Evolutionary conservation across 2,797 vertebrate species (phyloP).

Genomic region (Todus mexicanus): DNA sequence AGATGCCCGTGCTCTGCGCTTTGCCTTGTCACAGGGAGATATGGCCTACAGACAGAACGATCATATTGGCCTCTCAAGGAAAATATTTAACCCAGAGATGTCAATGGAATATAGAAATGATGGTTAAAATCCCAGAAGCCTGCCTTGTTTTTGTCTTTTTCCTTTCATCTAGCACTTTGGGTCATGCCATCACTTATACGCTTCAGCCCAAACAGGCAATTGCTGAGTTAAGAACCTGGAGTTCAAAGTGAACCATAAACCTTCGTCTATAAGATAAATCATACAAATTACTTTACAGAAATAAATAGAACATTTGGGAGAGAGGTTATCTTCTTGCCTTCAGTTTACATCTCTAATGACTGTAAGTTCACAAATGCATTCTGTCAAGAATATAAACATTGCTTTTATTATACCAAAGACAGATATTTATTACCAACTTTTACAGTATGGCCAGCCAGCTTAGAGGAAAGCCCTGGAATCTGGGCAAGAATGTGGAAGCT

Average conservation of each 20-base stretch:
- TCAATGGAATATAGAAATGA: constrained; percentile 66
- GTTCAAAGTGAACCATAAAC: constrained; percentile 77
- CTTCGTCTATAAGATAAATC: constrained; percentile 72
- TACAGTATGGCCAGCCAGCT: constrained; percentile 37
- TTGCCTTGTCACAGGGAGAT: constrained; percentile 15
- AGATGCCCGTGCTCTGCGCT: neutral
- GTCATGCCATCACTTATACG: constrained; percentile 72
- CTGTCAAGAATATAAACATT: constrained; percentile 66
- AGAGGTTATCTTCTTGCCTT: constrained; percentile 73
- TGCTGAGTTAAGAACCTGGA: constrained; percentile 73
- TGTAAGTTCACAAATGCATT: constrained; percentile 72
- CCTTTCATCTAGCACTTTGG: constrained; percentile 71
- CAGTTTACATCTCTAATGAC: constrained; percentile 74
- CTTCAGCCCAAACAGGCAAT: constrained; percentile 70
- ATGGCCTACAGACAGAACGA: constrained; percentile 26
- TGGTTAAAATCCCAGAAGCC: constrained; percentile 68
- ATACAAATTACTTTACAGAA: constrained; percentile 77
- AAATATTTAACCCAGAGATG: constrained; percentile 69
- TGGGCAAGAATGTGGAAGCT: constrained; percentile 32
- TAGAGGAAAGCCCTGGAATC: constrained; percentile 37
- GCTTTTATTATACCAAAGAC: constrained; percentile 66
- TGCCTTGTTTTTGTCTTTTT: constrained; percentile 64
- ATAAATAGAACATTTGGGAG: constrained; percentile 73
- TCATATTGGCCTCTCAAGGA: constrained; percentile 55
- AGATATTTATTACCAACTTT: constrained; percentile 60